Evolutionary conservation across 1,140 invertebrate species (phyloP), one percentile per base, ranked within the genome.

Genomic region (Onthophagus taurus): DNA sequence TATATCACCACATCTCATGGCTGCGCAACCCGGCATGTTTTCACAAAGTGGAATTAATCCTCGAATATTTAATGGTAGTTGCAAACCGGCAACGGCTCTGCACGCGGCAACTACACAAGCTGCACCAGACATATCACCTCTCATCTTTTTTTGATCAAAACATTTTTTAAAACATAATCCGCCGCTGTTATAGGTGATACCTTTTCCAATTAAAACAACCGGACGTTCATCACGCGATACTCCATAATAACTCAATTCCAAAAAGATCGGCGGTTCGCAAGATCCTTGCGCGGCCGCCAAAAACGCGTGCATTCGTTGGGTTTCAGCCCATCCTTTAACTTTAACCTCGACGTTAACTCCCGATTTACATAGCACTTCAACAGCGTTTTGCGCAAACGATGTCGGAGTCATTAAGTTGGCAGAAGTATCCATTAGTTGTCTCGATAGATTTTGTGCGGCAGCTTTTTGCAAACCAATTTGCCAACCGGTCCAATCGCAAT

Each of bases 41-140:
- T 81, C 78, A 59, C 67, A 71, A 3, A 81, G 55, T n/a, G 78
- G 76, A 29, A 78, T 73, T 16, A 67, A 43, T 30, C 61, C 67
- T 42, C 63, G 67, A 18, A 81, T 54, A 57, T 80, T 75, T 17
- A 80, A 58, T n/a, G 75, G 72, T 2, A 79, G 47, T 35, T 68
- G 61, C 2, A 81, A 60, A 23, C 62, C 58, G 14, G 73, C 68
- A 7, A 72, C 66, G 4, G 75, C 69, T 17, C 65, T 57, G 17
- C 77, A 61, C 13, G 74, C 62, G 2, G 68, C 73, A 11, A 72
- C 62, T 12, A 76, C 69, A 58, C 67, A 71, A 4, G 79, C 79
- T n/a, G 76, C 78, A 9, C 80, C 80, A 16, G 75, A 77, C 78
- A 82, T 81, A 54, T 82, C 80, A 12, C 68, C 78, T 42, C 78